Evolutionary conservation across 2,797 vertebrate genomes (phyloP).

Genomic region (Danio aesculapii): DNA sequence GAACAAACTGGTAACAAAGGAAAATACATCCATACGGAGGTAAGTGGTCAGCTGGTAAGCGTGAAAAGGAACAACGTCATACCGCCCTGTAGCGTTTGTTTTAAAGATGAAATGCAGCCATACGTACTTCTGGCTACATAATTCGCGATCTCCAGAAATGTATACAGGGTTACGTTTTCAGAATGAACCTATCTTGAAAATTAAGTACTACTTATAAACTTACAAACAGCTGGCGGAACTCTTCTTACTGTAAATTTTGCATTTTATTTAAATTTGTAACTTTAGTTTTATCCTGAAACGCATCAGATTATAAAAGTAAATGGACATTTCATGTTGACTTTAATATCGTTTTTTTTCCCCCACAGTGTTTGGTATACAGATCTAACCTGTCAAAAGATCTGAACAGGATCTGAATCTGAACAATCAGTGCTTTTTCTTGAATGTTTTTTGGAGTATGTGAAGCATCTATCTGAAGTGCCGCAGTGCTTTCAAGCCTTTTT

Average conservation of each 20-base stretch:
- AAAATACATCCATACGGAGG: no score
- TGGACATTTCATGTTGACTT: constrained; percentile 16
- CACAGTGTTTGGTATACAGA: constrained; percentile 24
- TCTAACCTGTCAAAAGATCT: constrained; percentile 31
- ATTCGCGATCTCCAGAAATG: no score
- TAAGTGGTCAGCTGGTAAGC: no score
- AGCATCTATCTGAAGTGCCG: constrained; percentile 49
- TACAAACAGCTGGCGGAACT: background rate
- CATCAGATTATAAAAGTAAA: background rate
- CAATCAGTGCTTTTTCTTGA: constrained; percentile 39
- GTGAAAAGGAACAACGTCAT: no score
- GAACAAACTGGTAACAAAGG: no score
- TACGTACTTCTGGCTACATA: no score
- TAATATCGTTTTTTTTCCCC: constrained; percentile 18
- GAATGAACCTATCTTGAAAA: no score
- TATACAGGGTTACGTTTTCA: no score
- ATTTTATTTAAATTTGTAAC: background rate
- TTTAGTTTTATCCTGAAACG: background rate
- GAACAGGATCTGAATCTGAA: constrained; percentile 17
- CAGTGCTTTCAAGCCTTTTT: constrained; percentile 53
- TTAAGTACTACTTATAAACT: background rate
- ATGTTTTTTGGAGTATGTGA: constrained; percentile 30
- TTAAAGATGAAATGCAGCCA: no score
- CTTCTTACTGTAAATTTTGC: background rate
- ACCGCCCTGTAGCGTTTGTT: no score